These are phyloP conservation scores for Megathymus violae DNA, from an alignment of 1,140 invertebrate genomes.

Conservation along the genomic window DNA sequence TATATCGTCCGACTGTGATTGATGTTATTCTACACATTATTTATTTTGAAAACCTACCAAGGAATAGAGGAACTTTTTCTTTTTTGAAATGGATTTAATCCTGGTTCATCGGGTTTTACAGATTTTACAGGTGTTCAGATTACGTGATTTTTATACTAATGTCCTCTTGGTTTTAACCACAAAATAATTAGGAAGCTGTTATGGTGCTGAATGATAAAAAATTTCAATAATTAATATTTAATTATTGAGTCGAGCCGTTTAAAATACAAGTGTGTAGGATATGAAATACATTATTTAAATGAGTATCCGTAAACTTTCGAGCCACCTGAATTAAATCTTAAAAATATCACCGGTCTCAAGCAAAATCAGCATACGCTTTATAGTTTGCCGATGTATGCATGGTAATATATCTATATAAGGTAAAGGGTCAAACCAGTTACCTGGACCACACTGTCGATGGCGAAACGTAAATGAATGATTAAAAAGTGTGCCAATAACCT, in stretches of 20 bases:
- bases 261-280: not conserved
- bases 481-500: slow-evolving; percentile 54
- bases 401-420: slow-evolving; percentile 63
- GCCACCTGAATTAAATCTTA: not conserved
- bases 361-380: not conserved
- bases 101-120: no score
- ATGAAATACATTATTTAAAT: no score
- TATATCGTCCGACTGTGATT: no score
- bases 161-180: no score
- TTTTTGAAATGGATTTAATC: no score
- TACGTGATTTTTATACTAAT: no score
- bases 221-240: not conserved
- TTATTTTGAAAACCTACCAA: no score
- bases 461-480: slow-evolving; percentile 47
- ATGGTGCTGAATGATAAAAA: not conserved
- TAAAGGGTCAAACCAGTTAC: slow-evolving; percentile 57
- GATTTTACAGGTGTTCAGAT: no score
- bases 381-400: slow-evolving; percentile 1
- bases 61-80: no score
- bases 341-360: not conserved
- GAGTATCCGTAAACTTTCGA: no score
- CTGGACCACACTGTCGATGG: slow-evolving; percentile 45
- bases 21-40: no score
- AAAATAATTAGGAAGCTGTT: not conserved
- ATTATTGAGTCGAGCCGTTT: not conserved